Conservation (phyloP, 1,140 invertebrate species). For the Dryas iulia region DNA sequence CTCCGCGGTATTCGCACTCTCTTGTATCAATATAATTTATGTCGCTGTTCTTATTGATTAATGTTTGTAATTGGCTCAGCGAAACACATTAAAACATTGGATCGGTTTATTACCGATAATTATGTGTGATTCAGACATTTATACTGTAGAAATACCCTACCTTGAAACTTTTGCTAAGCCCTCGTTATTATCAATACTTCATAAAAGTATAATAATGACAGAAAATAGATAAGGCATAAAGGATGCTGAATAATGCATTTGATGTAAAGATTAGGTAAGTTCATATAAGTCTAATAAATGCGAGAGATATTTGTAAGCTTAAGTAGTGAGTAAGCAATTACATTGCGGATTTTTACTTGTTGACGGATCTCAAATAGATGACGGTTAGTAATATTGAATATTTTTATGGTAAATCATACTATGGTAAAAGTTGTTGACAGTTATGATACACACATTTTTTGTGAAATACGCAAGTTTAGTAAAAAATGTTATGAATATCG, state of each 20-base stretch:
- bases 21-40: conserved; percentile 74
- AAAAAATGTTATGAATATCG: too few relatives aligned
- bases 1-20: conserved; percentile 58
- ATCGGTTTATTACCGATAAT: conserved; percentile 39
- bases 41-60: conserved; percentile 64
- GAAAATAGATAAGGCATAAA: conserved; percentile 2
- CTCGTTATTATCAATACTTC: conserved; percentile 18
- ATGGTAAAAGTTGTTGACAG: too few relatives aligned
- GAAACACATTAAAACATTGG: conserved; percentile 37
- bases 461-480: too few relatives aligned
- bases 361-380: not conserved
- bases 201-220: conserved; percentile 19
- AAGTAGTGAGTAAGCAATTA: not conserved
- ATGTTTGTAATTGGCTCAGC: conserved; percentile 56
- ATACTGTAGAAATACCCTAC: conserved; percentile 8
- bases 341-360: not conserved
- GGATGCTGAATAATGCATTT: conserved; percentile 16
- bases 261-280: conserved; percentile 3
- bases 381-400: not conserved
- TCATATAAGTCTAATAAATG: not conserved
- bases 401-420: not conserved
- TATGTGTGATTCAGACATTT: conserved; percentile 38
- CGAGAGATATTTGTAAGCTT: not conserved
- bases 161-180: conserved; percentile 18
- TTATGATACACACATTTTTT: too few relatives aligned